These are phyloP conservation scores for Volucella zonaria DNA, from an alignment of 2,888 invertebrate genomes.

Conservation along the genomic window DNA sequence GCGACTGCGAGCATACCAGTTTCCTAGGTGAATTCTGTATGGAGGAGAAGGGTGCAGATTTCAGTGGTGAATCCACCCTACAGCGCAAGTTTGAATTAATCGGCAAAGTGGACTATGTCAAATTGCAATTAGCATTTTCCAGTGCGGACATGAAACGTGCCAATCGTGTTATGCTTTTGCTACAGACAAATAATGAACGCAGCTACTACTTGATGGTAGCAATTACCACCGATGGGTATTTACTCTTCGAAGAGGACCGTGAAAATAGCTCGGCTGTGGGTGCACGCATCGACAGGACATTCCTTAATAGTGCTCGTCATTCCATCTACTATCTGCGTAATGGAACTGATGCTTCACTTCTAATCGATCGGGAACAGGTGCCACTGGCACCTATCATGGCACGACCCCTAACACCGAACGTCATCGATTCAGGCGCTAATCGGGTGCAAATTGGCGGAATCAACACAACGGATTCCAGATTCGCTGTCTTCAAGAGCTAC, in stretches of 20 bases:
- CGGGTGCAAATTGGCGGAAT: constrained; percentile 94
- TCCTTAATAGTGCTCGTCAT: constrained; percentile 90
- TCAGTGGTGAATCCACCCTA: constrained; percentile 92
- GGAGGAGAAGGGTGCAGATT: constrained; percentile 95
- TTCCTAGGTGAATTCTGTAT: constrained; percentile 94
- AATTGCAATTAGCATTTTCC: constrained; percentile 93
- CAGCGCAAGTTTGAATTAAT: constrained; percentile 90
- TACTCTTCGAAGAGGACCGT: constrained; percentile 93
- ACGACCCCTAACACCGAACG: constrained; percentile 86
- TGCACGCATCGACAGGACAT: constrained; percentile 90
- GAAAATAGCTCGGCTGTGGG: constrained; percentile 87
- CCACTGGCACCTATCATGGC: constrained; percentile 87
- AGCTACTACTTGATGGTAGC: constrained; percentile 93
- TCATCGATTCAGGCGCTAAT: constrained; percentile 87
- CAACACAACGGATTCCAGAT: constrained; percentile 91
- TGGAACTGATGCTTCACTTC: constrained; percentile 87
- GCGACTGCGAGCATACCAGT: constrained; percentile 94
- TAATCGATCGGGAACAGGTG: constrained; percentile 90
- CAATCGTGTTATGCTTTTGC: constrained; percentile 89
- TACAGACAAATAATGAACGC: constrained; percentile 92
- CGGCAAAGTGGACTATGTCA: constrained; percentile 88
- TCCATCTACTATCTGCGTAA: constrained; percentile 88
- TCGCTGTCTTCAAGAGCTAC: constrained; percentile 92
- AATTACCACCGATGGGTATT: constrained; percentile 91
- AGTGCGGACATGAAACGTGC: constrained; percentile 90